phyloP scores from a whole-genome alignment of 2,888 invertebrate genomes.

The Frankliniella fusca region DNA sequence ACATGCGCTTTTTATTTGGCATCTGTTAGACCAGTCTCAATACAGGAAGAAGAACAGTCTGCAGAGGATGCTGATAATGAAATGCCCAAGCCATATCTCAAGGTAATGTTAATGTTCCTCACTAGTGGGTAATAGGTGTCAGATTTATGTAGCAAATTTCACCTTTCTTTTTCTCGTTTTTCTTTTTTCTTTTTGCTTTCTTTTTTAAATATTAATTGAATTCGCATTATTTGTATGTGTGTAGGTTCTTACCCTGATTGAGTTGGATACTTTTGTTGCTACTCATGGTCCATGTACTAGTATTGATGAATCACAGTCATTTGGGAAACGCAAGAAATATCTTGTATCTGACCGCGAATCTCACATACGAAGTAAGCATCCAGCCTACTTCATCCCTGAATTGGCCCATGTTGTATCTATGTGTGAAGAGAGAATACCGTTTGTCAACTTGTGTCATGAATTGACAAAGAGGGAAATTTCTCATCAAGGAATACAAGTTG shows the following conservation, averaged over 20 bases:
- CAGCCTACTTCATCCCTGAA: conserved; percentile 91
- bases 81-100: conserved; percentile 7
- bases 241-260: conserved; percentile 72
- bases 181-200: background rate
- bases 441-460: conserved; percentile 81
- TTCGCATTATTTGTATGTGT: conserved; percentile 30
- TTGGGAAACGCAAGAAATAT: conserved; percentile 39
- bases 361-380: conserved; percentile 60
- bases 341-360: conserved; percentile 38
- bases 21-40: conserved; percentile 61
- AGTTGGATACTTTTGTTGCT: conserved; percentile 86
- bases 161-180: background rate
- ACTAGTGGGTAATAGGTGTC: no score
- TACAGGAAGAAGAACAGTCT: background rate
- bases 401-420: conserved; percentile 95
- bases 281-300: conserved; percentile 92
- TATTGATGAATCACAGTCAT: conserved; percentile 52
- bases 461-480: background rate
- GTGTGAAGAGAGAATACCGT: conserved; percentile 91
- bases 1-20: conserved; percentile 71
- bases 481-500: conserved; percentile 54
- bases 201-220: background rate
- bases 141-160: no score
- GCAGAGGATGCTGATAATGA: background rate
- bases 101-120: background rate